Percentiles rank a stretch among this genome's conserved stretches.
Evolutionary conservation across 64 coral and sea anemone species (phyloP).

Genomic region (Hydrozoanthus tunicans): DNA sequence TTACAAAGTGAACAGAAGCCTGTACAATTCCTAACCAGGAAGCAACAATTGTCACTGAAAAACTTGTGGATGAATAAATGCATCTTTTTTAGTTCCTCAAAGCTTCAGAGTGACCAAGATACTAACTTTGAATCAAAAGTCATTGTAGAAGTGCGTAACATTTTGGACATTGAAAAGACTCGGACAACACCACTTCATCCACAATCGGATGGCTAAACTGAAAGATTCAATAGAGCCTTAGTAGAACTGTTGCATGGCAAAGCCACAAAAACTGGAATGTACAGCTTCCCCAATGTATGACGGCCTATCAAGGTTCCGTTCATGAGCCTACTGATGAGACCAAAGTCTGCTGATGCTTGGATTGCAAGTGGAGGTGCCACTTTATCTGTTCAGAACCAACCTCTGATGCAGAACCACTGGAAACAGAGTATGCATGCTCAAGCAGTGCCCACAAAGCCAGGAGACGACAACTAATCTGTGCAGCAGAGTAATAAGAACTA

Average conservation of each 20-base stretch:
- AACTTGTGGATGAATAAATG: neutral
- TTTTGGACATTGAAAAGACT: conserved; percentile 52
- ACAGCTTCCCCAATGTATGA: conserved; percentile 38
- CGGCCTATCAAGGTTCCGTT: conserved; percentile 50
- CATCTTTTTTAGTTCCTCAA: conserved; percentile 14
- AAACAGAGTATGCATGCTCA: neutral
- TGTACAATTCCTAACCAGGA: conserved; percentile 49
- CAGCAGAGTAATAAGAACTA: conserved; percentile 37
- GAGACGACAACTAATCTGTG: conserved; percentile 10
- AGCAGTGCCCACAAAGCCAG: conserved; percentile 13
- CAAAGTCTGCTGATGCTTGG: conserved; percentile 59
- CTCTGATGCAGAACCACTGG: neutral
- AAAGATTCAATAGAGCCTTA: neutral
- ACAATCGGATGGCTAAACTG: neutral
- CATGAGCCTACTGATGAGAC: conserved; percentile 36
- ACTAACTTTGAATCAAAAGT: conserved; percentile 61
- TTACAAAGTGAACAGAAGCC: conserved; percentile 39
- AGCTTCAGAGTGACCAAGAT: conserved; percentile 36
- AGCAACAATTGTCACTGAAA: conserved; percentile 7
- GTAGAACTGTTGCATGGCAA: neutral
- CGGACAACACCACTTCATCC: conserved; percentile 34
- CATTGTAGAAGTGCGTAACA: conserved; percentile 5
- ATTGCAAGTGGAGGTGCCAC: conserved; percentile 32
- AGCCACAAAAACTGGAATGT: conserved; percentile 42
- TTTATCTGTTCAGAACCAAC: conserved; percentile 20